Evolutionary conservation across 2,797 vertebrate genomes (phyloP).

Genomic region (Sarcophilus harrisii): DNA sequence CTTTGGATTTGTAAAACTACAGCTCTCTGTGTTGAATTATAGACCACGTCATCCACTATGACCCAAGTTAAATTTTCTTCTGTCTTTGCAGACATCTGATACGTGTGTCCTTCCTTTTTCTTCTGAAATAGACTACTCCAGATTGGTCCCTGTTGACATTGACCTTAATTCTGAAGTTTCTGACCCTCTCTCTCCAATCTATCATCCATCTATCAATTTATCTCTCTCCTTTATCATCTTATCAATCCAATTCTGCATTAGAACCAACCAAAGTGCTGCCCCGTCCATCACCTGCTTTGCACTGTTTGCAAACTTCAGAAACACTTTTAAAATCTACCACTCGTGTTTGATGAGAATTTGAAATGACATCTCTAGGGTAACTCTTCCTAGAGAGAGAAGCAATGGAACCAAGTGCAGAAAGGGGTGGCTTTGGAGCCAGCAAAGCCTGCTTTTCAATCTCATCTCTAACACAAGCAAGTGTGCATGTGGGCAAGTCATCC

Average conservation of each 20-base stretch:
- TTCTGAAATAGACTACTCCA: neutral
- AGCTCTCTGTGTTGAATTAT: neutral
- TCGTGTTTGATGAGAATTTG: neutral
- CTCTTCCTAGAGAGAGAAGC: neutral
- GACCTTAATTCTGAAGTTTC: slow-evolving; percentile 2
- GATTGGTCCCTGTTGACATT: neutral
- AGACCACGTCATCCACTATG: neutral
- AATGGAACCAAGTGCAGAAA: neutral
- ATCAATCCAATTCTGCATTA: neutral
- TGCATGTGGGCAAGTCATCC: too few species aligned
- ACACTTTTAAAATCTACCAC: neutral
- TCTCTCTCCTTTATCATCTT: too few species aligned
- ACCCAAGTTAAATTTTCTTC: neutral
- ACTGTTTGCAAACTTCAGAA: slow-evolving; percentile 4
- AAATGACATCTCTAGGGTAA: neutral
- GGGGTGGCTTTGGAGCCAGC: neutral
- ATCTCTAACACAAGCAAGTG: neutral
- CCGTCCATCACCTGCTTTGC: neutral
- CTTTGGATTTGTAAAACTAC: neutral
- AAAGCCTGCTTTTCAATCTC: neutral
- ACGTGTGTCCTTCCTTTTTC: neutral
- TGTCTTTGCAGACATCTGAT: neutral
- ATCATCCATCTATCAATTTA: too few species aligned
- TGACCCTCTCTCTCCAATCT: neutral
- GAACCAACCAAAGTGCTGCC: neutral